Evolutionary conservation across 2,797 vertebrate genomes (phyloP).

Genomic region (Myripristis murdjan): DNA sequence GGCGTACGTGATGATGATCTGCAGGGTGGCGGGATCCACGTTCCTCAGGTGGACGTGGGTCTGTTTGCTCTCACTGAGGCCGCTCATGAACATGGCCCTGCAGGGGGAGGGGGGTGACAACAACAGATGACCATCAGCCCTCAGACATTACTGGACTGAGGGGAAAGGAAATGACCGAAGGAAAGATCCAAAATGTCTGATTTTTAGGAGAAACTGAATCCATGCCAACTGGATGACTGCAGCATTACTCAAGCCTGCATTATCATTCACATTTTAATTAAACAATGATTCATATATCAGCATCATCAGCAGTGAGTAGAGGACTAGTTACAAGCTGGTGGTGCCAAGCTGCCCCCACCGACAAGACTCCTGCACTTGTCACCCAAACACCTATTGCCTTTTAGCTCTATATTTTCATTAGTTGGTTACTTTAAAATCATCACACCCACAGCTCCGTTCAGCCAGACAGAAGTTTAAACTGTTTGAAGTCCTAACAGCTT

Average conservation of each 20-base stretch:
- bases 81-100: constrained; percentile 99
- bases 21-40: constrained; percentile 94
- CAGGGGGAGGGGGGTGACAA: constrained; percentile 80
- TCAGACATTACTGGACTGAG: not conserved
- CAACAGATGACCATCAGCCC: not conserved
- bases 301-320: too few relatives aligned
- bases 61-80: constrained; percentile 98
- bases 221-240: not conserved
- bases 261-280: not conserved
- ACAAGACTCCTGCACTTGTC: too few relatives aligned
- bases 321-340: too few relatives aligned
- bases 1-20: constrained; percentile 96
- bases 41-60: constrained; percentile 97
- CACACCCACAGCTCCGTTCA: too few relatives aligned
- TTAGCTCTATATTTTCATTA: too few relatives aligned
- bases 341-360: too few relatives aligned
- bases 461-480: too few relatives aligned
- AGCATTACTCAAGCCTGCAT: not conserved
- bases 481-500: too few relatives aligned
- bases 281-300: not conserved
- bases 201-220: not conserved
- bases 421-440: too few relatives aligned
- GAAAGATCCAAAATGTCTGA: too few relatives aligned
- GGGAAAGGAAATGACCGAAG: not conserved
- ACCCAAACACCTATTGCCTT: too few relatives aligned